Base-by-base conservation (phyloP, 2,113 vertebrate genomes). In the Caloenas nicobarica region DNA sequence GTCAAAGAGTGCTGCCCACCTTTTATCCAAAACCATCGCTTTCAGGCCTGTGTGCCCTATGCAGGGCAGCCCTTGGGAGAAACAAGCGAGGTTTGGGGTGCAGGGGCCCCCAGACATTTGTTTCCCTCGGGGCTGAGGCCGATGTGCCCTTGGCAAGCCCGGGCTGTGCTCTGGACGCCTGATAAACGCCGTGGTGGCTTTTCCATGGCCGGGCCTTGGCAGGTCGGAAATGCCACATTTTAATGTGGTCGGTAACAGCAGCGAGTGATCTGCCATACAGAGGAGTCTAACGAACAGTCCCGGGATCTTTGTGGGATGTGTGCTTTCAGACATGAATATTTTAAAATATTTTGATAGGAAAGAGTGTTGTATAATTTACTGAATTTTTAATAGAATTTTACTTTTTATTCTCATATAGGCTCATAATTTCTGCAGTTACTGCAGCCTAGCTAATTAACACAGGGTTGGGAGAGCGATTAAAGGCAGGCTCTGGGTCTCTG, bases 401-500 rank as follows among this genome's bases (percentile, higher is more conserved):
- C 34, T 60, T 93, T 48, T 71, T 48, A 26, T 86, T 94, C 65
- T 84, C 54, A 3, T 3, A 6, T 4, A 60, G 42, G 42, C 71
- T 89, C 29, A 6, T 94, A 36, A 23, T 81, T 72, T 44, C 90
- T 84, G 61, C 29, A 34, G 60, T 71, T 77, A 19, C 88, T 81
- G 64, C 86, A 86, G 96, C 74, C 86, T 77, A 34, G 78, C 90
- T 93, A 86, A 96, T 96, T 94, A 95, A 69, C 81, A 73, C 51
- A 2, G 57, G 46, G 42, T 23, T 93, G 70, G n/a, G 64, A 76
- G 78, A 33, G 46, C 50, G 85, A 81, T 95, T 93, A 95, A 68
- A 91, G 87, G 78, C 14, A 80, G 87, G 87, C 82, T 80, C 25
- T 0, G 18, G 50, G 23, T 85, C 19, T 70, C 64, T 58, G 77